Conservation (phyloP, 2,113 vertebrate genomes). For the Mustelus asterias region DNA sequence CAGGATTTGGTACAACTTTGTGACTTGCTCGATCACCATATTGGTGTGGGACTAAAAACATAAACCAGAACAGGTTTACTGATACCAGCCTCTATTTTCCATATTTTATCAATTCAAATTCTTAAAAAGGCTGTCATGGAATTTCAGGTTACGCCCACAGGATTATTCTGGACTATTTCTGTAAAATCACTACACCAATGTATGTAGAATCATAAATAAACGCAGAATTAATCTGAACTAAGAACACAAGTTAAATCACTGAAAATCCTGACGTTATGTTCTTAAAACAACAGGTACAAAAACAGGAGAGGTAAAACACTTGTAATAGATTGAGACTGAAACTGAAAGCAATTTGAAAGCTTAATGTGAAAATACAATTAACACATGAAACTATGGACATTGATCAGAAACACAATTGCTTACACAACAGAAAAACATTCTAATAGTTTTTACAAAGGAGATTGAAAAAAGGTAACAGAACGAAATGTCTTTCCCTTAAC, state of each 20-base stretch:
- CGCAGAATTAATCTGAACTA: not conserved
- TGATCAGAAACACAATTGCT: not conserved
- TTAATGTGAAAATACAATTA: not conserved
- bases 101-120: not conserved
- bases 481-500: not conserved
- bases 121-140: not conserved
- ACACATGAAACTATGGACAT: not conserved
- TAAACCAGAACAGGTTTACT: not conserved
- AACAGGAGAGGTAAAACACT: not conserved
- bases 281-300: not conserved
- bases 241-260: not conserved
- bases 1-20: not conserved
- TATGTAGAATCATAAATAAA: not conserved
- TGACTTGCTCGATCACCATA: not conserved
- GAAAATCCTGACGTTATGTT: not conserved
- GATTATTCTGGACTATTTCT: not conserved
- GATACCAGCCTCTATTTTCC: not conserved
- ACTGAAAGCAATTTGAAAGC: too few species aligned
- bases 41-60: not conserved
- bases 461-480: not conserved
- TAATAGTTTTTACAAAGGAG: not conserved
- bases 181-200: not conserved
- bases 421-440: not conserved
- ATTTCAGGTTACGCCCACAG: not conserved
- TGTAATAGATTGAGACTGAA: not conserved